These are phyloP conservation scores for Tiphia femorata DNA, from an alignment of 2,888 invertebrate species.

Conservation along the genomic window DNA sequence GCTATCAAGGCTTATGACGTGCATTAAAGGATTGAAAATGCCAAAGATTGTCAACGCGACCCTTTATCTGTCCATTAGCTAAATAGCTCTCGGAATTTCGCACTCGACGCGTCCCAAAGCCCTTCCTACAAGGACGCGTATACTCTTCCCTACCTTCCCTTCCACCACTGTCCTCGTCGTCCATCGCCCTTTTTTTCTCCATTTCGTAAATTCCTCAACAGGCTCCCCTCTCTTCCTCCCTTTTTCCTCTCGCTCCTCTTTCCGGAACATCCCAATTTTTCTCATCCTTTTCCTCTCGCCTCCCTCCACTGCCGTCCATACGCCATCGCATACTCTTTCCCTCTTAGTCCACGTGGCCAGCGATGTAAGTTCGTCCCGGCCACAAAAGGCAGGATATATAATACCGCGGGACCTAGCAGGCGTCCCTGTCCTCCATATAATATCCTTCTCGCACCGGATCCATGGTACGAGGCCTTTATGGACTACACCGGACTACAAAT, in stretches of 20 bases:
- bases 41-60: slow-evolving; percentile 55
- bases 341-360: no score
- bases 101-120: slow-evolving; percentile 21
- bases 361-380: no score
- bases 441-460: slow-evolving; percentile 21
- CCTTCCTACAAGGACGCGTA: neutral
- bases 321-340: slow-evolving; percentile 2
- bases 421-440: slow-evolving; percentile 29
- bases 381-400: slow-evolving; percentile 2
- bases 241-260: no score
- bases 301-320: neutral
- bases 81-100: slow-evolving; percentile 53
- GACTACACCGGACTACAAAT: slow-evolving; percentile 34
- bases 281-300: neutral
- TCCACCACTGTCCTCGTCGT: no score
- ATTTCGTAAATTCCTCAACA: no score
- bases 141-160: slow-evolving; percentile 1
- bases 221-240: neutral
- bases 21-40: slow-evolving; percentile 58
- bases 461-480: slow-evolving; percentile 32
- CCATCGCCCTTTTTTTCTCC: no score
- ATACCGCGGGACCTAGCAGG: slow-evolving; percentile 25
- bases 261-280: no score
- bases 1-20: slow-evolving; percentile 59
- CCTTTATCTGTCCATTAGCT: slow-evolving; percentile 60